Base-by-base conservation (phyloP, 2,888 invertebrate genomes). In the Cryptops parisi region DNA sequence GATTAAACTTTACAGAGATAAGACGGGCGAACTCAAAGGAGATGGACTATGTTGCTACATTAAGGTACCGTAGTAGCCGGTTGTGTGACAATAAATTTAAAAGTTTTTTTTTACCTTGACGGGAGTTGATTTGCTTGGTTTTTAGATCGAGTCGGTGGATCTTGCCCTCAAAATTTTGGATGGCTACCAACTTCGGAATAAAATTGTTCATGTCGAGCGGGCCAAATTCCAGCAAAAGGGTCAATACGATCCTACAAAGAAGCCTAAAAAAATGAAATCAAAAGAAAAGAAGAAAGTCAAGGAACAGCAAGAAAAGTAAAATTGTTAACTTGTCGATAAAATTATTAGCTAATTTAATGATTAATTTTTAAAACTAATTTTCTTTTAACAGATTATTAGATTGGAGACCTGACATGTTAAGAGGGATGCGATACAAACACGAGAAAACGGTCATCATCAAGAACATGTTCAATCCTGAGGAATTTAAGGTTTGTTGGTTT, bases 21-120 rank as follows among this genome's bases (percentile, higher is more conserved):
- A 83, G 0, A 79, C 88, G 58, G 78, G 77, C 3, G 75, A 79
- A 57, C 74, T 85, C 27, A 99, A 99, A 73, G 98, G 98, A 9
- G 97, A 98, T 74, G 98, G 87, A 12, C 73, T 90, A 44, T 97
- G 97, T 69, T 89, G 91, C 59, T 97, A 93, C 65, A 89, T 97
- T 50, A 91, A 87, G 78, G 84, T 88, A 66, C 70, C 71, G 60
- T 9, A 12, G 6, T 33, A 9, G 15, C 33, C 15, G n/a, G 33
- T 9, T 33, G 33, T 6, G 15, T 33, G 15, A 33, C 9, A 15
- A 6, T 33, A 33, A 15, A 6, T 33, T 6, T 33, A 33, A 15
- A 15, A 33, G 15, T 33, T 33, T 33, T 33, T 33, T 33, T 15
- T 33, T 6, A 6, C 33, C 33, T 9, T 33, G 33, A 33, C 6